Evolutionary conservation across 2,888 invertebrate genomes (phyloP).

Genomic region (Amphipyra tragopoginis): DNA sequence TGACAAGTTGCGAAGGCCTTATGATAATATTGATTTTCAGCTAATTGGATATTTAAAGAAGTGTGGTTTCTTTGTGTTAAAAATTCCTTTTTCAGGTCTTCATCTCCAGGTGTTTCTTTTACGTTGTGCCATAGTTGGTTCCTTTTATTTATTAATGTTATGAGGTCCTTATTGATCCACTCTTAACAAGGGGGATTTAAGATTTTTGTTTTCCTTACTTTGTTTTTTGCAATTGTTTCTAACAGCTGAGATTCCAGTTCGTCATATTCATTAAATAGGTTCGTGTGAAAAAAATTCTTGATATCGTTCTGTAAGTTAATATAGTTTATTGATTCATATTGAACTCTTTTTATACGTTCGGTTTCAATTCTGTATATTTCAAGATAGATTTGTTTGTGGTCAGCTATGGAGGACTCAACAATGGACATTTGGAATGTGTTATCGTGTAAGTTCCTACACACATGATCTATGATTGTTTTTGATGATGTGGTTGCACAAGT

Average conservation of each 20-base stretch:
- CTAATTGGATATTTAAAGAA: conserved; percentile 1
- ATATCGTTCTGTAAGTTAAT: conserved; percentile 1
- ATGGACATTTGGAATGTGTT: conserved; percentile 12
- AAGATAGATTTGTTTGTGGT: conserved; percentile 13
- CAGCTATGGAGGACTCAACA: conserved; percentile 13
- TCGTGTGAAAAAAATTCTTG: background rate
- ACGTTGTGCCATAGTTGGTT: conserved; percentile 9
- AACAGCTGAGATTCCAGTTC: conserved; percentile 4
- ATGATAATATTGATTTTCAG: conserved; percentile 5
- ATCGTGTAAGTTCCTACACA: conserved; percentile 3
- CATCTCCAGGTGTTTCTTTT: conserved; percentile 5
- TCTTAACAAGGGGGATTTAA: conserved; percentile 5
- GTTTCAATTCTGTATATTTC: conserved; percentile 7
- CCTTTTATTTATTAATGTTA: conserved; percentile 6
- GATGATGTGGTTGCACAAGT: conserved; percentile 2
- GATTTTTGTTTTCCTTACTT: conserved; percentile 4
- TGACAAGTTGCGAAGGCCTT: background rate
- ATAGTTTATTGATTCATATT: conserved; percentile 7
- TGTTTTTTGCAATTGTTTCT: conserved; percentile 1
- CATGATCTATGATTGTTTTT: conserved; percentile 10
- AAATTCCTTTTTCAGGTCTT: background rate
- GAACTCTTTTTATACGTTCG: background rate
- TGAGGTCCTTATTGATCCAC: conserved; percentile 8
- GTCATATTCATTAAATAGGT: background rate
- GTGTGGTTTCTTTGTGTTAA: background rate